phyloP scores from a whole-genome alignment of 2,113 vertebrate species.

The Edolisoma coerulescens region DNA sequence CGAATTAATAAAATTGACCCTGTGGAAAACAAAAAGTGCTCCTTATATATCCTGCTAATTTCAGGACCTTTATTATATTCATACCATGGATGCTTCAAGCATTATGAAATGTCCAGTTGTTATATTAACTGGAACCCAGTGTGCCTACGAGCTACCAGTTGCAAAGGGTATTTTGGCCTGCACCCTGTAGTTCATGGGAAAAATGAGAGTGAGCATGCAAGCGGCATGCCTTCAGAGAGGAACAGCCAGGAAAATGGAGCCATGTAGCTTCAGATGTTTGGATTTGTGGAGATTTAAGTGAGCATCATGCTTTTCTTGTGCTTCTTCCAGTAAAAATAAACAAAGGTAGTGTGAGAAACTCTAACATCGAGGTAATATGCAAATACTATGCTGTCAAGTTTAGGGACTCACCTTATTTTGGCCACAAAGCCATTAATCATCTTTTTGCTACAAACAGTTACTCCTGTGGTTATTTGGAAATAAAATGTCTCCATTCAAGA shows the following conservation, averaged over 20 bases:
- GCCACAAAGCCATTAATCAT: background rate
- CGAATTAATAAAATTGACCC: constrained; percentile 33
- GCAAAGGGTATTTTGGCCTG: constrained; percentile 40
- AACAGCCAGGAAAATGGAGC: constrained; percentile 45
- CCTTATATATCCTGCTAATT: background rate
- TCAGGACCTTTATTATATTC: background rate
- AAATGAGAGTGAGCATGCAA: background rate
- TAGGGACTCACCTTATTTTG: background rate
- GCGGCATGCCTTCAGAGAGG: background rate
- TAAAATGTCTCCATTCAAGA: background rate
- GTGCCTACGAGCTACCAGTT: constrained; percentile 9
- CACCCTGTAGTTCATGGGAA: constrained; percentile 43
- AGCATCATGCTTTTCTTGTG: constrained; percentile 44
- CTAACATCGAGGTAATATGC: background rate
- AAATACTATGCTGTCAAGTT: background rate
- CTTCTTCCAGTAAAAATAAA: constrained; percentile 55
- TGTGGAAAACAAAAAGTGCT: background rate
- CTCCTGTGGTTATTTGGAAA: background rate
- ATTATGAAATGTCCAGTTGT: background rate
- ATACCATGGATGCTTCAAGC: background rate
- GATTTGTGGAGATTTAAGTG: background rate
- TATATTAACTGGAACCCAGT: background rate
- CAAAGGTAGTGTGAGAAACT: constrained; percentile 46
- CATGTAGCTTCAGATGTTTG: constrained; percentile 8
- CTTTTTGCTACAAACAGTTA: background rate